phyloP scores from a whole-genome alignment of 2,797 vertebrate species.

The Bufotes viridis region DNA sequence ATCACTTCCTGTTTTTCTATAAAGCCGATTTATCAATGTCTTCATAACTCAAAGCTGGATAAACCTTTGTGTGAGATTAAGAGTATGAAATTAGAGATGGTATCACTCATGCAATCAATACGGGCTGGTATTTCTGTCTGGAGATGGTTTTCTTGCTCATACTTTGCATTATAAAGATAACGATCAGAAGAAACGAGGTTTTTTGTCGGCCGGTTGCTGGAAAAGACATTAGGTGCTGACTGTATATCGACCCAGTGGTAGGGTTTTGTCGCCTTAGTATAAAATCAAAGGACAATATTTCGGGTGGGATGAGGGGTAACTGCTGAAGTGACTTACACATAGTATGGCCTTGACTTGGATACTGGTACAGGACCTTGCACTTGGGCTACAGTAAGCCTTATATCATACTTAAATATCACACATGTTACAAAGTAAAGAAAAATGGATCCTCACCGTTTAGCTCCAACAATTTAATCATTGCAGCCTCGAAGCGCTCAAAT shows the following conservation, averaged over 20 bases:
- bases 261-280: neutral
- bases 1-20: slow-evolving; percentile 54
- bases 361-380: no score
- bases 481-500: no score
- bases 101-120: slow-evolving; percentile 44
- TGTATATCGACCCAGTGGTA: neutral
- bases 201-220: neutral
- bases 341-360: neutral
- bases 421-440: no score
- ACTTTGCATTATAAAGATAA: neutral
- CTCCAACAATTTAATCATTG: no score
- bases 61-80: slow-evolving; percentile 19
- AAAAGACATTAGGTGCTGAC: neutral
- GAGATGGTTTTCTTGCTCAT: neutral
- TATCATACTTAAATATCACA: no score
- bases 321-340: neutral
- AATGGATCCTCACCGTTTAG: no score
- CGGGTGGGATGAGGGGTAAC: neutral
- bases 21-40: slow-evolving; percentile 49
- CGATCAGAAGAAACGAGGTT: neutral
- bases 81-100: slow-evolving; percentile 46
- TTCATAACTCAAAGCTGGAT: slow-evolving; percentile 17
- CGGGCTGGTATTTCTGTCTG: slow-evolving; percentile 6
- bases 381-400: no score
- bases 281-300: neutral